Conservation (phyloP, 1,140 invertebrate genomes). For the Diachasma alloeum region DNA sequence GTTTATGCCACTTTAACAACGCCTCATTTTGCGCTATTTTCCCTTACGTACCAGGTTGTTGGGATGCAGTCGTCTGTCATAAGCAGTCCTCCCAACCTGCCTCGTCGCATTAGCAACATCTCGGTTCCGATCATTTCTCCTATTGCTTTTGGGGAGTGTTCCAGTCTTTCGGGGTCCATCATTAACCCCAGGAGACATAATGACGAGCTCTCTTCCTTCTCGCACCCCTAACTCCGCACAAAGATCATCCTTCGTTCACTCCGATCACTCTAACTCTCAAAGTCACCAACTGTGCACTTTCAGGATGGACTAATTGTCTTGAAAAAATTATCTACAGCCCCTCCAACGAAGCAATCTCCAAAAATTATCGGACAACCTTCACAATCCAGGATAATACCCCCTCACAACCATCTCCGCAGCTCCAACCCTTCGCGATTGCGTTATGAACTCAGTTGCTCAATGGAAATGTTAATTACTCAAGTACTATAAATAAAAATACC, state of each 20-base stretch:
- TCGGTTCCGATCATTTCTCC: constrained; percentile 52
- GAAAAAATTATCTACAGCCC: too few species aligned
- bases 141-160: constrained; percentile 55
- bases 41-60: constrained; percentile 57
- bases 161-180: constrained; percentile 52
- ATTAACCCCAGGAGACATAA: constrained; percentile 55
- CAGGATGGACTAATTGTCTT: neutral
- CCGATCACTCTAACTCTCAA: neutral
- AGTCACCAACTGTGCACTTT: neutral
- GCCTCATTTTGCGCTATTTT: too few species aligned
- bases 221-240: neutral
- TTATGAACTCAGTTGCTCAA: constrained; percentile 23
- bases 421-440: too few species aligned
- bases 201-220: neutral
- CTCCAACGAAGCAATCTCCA: too few species aligned
- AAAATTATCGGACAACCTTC: too few species aligned
- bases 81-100: constrained; percentile 31
- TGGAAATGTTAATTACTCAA: neutral
- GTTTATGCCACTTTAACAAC: too few species aligned
- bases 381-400: too few species aligned
- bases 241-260: neutral
- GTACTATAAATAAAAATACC: constrained; percentile 30
- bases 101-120: constrained; percentile 41
- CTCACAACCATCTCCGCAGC: neutral
- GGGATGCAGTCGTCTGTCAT: constrained; percentile 38